These are phyloP conservation scores for Dendrocopos noguchii DNA, from an alignment of 2,113 vertebrate genomes.

Conservation along the genomic window DNA sequence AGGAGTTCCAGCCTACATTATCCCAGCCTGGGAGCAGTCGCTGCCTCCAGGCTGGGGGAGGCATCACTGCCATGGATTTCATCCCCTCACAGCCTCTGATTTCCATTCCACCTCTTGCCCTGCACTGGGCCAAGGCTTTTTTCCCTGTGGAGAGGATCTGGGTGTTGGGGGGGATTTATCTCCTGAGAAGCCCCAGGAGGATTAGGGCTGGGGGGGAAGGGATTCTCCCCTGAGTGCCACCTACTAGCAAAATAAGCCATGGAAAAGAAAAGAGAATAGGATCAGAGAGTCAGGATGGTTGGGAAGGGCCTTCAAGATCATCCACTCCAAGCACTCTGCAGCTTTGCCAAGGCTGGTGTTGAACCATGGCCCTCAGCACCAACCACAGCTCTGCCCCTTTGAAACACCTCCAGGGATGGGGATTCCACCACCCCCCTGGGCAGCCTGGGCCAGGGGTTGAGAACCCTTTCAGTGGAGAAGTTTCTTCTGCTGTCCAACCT, in stretches of 20 bases:
- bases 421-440: too few species aligned
- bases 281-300: too few species aligned
- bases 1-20: not conserved
- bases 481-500: too few species aligned
- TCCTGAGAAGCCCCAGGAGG: not conserved
- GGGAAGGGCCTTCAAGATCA: too few species aligned
- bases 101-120: rapidly evolving
- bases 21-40: rapidly evolving
- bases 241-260: not conserved
- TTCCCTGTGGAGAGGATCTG: not conserved
- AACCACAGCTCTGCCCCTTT: too few species aligned
- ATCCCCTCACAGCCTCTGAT: too few species aligned
- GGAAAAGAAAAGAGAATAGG: not conserved
- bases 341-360: too few species aligned
- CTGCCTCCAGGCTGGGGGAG: rapidly evolving
- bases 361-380: too few species aligned
- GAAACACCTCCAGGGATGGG: too few species aligned
- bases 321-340: too few species aligned
- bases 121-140: not conserved
- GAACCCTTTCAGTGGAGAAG: too few species aligned
- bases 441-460: too few species aligned
- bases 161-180: not conserved
- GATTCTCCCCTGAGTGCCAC: rapidly evolving
- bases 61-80: rapidly evolving
- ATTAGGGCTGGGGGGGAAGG: rapidly evolving